These are phyloP conservation scores for Charadrius vociferus DNA, from an alignment of 2,113 vertebrate genomes.

Conservation along the genomic window DNA sequence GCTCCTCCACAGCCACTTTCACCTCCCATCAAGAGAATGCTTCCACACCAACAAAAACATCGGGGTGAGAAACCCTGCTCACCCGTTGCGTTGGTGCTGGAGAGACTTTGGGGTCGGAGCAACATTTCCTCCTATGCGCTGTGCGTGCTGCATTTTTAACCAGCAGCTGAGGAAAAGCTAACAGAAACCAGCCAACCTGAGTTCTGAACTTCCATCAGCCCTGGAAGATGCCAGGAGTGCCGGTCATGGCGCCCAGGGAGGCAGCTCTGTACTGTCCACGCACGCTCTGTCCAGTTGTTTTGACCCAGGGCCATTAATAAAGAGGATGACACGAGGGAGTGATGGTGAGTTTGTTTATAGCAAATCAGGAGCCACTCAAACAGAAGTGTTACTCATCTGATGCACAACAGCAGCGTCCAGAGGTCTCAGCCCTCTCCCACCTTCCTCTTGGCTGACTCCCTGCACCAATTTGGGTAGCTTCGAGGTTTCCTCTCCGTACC, in stretches of 20 bases:
- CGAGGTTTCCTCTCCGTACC: not conserved
- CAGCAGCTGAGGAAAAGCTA: accelerated
- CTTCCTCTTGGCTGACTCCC: not conserved
- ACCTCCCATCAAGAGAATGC: accelerated
- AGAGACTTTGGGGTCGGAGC: not conserved
- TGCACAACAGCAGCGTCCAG: not conserved
- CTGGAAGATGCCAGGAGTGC: not conserved
- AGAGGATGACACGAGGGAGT: not conserved
- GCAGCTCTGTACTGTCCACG: not conserved
- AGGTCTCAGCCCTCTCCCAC: not conserved
- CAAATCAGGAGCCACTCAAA: not conserved
- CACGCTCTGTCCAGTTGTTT: too few species aligned
- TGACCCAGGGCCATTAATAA: not conserved
- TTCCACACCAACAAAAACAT: accelerated
- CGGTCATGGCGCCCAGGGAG: too few species aligned
- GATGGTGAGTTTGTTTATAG: not conserved
- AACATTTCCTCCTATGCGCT: accelerated
- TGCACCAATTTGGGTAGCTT: not conserved
- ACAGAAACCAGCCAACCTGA: not conserved
- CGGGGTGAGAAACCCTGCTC: not conserved
- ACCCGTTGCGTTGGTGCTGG: not conserved
- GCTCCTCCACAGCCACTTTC: not conserved
- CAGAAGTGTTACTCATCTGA: not conserved
- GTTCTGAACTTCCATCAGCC: not conserved
- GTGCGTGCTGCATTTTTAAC: not conserved